These are phyloP conservation scores for Pedetes capensis DNA, from an alignment of 2,113 vertebrate genomes.

Conservation along the genomic window DNA sequence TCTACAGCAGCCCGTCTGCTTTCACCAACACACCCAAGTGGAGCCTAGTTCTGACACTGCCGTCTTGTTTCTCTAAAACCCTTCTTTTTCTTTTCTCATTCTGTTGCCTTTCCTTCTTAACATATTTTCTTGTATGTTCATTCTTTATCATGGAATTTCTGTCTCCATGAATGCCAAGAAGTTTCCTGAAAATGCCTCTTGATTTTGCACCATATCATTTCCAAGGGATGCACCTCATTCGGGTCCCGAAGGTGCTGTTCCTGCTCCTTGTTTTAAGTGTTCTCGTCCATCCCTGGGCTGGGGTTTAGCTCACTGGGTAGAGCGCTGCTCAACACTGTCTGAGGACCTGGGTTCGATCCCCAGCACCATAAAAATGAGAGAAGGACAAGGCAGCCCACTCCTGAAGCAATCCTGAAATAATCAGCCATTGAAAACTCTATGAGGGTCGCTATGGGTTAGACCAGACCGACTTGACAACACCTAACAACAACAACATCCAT, in stretches of 20 bases:
- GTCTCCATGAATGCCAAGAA: background rate
- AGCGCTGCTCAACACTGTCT: too few relatives aligned
- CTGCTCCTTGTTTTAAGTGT: background rate
- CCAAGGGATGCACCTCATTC: background rate
- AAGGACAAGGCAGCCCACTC: too few relatives aligned
- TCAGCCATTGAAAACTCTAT: too few relatives aligned
- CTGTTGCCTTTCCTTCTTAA: background rate
- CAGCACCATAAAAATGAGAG: too few relatives aligned
- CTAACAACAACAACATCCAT: too few relatives aligned
- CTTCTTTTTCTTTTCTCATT: background rate
- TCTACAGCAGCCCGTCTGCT: background rate
- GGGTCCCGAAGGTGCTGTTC: background rate
- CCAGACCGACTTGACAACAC: too few relatives aligned
- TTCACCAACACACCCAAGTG: background rate
- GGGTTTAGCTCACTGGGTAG: too few relatives aligned
- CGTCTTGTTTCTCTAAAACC: background rate
- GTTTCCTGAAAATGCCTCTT: background rate
- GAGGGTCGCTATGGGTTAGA: too few relatives aligned
- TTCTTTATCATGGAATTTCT: background rate
- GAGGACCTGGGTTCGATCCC: too few relatives aligned
- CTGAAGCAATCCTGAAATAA: too few relatives aligned
- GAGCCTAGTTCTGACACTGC: background rate
- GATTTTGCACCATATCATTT: background rate
- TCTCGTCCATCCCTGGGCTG: background rate
- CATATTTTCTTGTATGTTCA: background rate